Evolutionary conservation across 2,113 vertebrate genomes (phyloP).

Genomic region (Pteruthius melanotis): DNA sequence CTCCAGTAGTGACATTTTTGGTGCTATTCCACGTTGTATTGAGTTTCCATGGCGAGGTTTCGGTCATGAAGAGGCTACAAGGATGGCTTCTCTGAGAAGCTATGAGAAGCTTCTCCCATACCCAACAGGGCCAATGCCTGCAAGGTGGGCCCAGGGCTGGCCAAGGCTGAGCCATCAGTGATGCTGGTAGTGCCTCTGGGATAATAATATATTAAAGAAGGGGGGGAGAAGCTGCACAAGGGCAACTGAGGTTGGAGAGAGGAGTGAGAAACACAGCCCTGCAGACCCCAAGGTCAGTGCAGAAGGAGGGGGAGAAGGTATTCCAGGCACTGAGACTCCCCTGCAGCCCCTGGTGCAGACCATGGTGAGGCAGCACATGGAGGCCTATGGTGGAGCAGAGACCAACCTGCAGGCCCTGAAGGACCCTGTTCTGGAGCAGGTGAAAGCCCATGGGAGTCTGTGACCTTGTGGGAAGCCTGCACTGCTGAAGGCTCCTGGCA

Average conservation of each 20-base stretch:
- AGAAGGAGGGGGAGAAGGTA: not conserved
- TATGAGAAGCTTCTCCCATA: not conserved
- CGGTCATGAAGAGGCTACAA: not conserved
- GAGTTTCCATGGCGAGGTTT: accelerated
- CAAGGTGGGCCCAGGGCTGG: not conserved
- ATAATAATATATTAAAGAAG: not conserved
- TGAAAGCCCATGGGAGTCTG: not conserved
- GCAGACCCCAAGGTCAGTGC: not conserved
- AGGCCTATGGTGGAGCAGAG: not conserved
- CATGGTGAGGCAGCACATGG: not conserved
- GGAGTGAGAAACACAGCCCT: not conserved
- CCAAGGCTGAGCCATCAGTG: not conserved
- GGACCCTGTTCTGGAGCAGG: not conserved
- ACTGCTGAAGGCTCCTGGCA: not conserved
- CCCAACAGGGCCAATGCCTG: not conserved
- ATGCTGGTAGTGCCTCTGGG: no score
- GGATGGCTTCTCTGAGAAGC: not conserved
- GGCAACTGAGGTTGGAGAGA: not conserved
- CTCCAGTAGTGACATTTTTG: not conserved
- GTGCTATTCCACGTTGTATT: not conserved
- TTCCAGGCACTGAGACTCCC: not conserved
- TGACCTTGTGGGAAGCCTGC: not conserved
- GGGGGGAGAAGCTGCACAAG: accelerated
- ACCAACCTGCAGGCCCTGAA: not conserved
- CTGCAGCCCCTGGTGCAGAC: not conserved